Evolutionary conservation across 2,113 vertebrate genomes (phyloP), one percentile per base, ranked within the genome.

Genomic region (Himantopus leucocephalus): DNA sequence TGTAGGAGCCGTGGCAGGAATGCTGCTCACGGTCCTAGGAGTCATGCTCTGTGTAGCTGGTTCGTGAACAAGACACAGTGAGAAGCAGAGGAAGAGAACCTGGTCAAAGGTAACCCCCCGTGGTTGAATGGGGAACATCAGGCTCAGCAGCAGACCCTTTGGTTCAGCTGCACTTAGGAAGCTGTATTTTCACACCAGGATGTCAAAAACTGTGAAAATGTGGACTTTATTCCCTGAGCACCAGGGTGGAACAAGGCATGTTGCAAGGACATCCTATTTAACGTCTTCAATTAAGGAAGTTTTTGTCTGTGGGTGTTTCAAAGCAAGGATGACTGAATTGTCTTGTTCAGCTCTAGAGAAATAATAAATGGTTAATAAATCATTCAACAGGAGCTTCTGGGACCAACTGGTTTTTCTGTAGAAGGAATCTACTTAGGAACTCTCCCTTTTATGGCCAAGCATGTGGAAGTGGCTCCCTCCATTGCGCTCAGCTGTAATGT

Each of bases 11-110:
- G 97, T 97, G 1, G 86, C 96, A 34, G 99, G 99, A 43, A 98
- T 99, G 98, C 92, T 99, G 88, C 98, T 99, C 75, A 99, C 98
- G 16, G 20, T 97, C 88, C 87, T 98, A 8, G 99, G 99, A 23
- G 96, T 99, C 66, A 96, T 97, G 4, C 97, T 99, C 59, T 99
- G 99, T 16, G 48, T 99, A 14, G 96, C 98, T 45, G 99, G 97
- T 70, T 98, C 98, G 29, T 98, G 85, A 97, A 29, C 32, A 77
- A 97, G 96, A 72, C 20, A 3, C 71, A 66, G 41, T 24, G 10
- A 45, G 77, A 3, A 50, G 56, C 73, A 60, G 45, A 74, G 30
- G 48, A 52, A 39, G 35, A 50, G 19, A 20, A 39, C 22, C 17
- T 58, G 12, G 2, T 2, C 24, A 1, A 5, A 74, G 55, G 23